These are phyloP conservation scores for Siniperca obscura DNA, from an alignment of 2,797 vertebrate genomes.

Conservation along the genomic window DNA sequence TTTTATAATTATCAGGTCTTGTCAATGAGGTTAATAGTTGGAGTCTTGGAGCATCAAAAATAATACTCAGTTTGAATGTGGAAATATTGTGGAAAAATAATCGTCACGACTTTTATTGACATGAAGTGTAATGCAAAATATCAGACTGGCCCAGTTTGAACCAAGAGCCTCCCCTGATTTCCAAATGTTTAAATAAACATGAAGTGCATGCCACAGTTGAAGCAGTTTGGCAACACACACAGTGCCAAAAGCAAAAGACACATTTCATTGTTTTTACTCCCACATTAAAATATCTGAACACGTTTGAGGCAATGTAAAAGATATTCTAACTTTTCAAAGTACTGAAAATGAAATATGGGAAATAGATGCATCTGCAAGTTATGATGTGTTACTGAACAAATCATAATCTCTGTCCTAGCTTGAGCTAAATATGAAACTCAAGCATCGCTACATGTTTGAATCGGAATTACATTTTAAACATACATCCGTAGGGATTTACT, in stretches of 20 bases:
- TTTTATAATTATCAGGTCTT: not conserved
- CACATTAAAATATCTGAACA: constrained; percentile 11
- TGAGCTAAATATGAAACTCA: constrained; percentile 1
- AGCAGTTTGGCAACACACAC: constrained; percentile 37
- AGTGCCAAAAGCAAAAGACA: constrained; percentile 20
- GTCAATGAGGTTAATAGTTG: too few species aligned
- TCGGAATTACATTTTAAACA: constrained; percentile 35
- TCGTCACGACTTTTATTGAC: constrained; percentile 11
- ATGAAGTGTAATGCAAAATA: constrained; percentile 24
- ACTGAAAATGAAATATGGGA: constrained; percentile 1
- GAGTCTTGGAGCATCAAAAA: not conserved
- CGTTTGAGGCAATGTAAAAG: not conserved
- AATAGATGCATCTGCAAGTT: not conserved
- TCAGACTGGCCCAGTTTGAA: constrained; percentile 23
- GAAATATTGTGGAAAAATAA: not conserved
- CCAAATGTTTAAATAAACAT: constrained; percentile 73
- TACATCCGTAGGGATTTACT: not conserved
- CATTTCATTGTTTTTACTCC: constrained; percentile 24
- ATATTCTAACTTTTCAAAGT: constrained; percentile 4
- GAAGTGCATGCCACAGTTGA: constrained; percentile 46
- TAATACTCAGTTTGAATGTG: not conserved
- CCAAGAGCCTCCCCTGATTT: constrained; percentile 50
- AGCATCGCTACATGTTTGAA: constrained; percentile 21
- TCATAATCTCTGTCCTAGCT: not conserved
- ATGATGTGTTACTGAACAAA: constrained; percentile 7